Evolutionary conservation across 2,888 invertebrate genomes (phyloP), one percentile per base, ranked within the genome.

Genomic region (Trichacis sp.): DNA sequence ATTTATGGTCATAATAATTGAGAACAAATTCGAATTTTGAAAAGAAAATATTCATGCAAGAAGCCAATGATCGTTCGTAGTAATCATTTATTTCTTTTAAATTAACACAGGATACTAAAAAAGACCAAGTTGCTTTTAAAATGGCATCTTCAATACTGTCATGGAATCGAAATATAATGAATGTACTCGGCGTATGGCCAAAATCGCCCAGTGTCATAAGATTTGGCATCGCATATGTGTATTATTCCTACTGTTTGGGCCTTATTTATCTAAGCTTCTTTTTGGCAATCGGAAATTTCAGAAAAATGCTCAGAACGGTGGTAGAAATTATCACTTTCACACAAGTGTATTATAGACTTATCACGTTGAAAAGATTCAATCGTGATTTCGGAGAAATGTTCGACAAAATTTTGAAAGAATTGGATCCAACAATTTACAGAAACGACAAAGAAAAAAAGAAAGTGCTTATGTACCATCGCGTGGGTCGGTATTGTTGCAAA

Each of bases 151-250:
- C 62, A 38, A 64, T 76, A 3, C 40, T 78, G 11, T 54, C 56
- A 20, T 77, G 75, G 76, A 78, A 78, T 42, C 70, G 62, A 48
- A 64, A 64, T 50, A 53, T 77, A 5, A 64, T 78, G 19, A 72
- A 70, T 8, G 64, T 66, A 1, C 42, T 78, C 12, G 79, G 78
- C 8, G 62, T 77, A 2, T 79, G 79, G 78, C 78, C 79, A 0
- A 55, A 54, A 14, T 29, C 65, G 2, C 71, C 69, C 1, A 75
- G 62, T 17, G 68, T 67, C 19, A 20, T 78, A 14, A 57, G 61
- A 47, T 78, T 76, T 30, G 58, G 56, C 3, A 45, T 71, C 1
- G 69, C 69, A 30, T 72, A 76, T 33, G 51, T 71, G 2, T 78
- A 78, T 49, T 76, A 77, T 19, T 42, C 61, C 6, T 74, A 73